These are phyloP conservation scores for Cantharis lateralis DNA, from an alignment of 2,888 invertebrate genomes.

Conservation along the genomic window DNA sequence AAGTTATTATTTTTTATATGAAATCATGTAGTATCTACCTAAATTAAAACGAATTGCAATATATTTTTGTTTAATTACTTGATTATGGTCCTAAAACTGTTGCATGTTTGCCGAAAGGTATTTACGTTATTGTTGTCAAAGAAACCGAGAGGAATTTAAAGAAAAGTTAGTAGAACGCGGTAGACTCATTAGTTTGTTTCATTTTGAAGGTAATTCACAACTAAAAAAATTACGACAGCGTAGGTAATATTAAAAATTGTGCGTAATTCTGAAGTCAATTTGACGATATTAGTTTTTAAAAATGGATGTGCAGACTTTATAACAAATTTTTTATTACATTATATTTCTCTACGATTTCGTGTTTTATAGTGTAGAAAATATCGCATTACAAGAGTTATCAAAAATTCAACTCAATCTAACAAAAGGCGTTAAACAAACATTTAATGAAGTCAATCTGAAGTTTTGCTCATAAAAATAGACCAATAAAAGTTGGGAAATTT, in stretches of 20 bases:
- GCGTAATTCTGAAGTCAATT: background rate
- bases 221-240: background rate
- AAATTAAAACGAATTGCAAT: background rate
- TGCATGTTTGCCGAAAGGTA: background rate
- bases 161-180: background rate
- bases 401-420: conserved; percentile 50
- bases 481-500: conserved; percentile 41
- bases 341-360: conserved; percentile 20
- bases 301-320: background rate
- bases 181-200: background rate
- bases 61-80: background rate
- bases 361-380: conserved; percentile 26
- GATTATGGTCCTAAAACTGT: background rate
- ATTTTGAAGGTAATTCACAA: background rate
- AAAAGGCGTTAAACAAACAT: conserved; percentile 48
- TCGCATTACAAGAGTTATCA: conserved; percentile 39
- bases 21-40: too few relatives aligned
- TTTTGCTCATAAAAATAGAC: conserved; percentile 40
- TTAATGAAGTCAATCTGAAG: conserved; percentile 47
- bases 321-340: conserved; percentile 5
- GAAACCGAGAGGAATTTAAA: background rate
- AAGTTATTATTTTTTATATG: too few relatives aligned
- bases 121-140: background rate
- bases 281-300: background rate
- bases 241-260: background rate